Conservation (phyloP, 2,888 invertebrate genomes). For the Tetropium fuscum region DNA sequence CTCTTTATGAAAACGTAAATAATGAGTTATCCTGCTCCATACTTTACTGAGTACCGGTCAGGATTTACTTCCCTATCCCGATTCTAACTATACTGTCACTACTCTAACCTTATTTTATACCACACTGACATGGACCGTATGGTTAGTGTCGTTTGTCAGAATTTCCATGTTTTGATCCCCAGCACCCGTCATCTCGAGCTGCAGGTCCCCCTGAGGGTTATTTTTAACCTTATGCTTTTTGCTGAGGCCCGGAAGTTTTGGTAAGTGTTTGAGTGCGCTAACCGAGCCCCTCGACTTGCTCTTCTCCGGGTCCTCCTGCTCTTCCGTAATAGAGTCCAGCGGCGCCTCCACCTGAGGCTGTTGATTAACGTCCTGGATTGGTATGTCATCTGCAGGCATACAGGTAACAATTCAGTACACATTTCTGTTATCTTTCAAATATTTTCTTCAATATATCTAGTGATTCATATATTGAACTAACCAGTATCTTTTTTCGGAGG, state of each 20-base stretch:
- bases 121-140: slow-evolving; percentile 61
- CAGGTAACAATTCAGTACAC: slow-evolving; percentile 21
- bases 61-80: neutral
- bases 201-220: slow-evolving; percentile 43
- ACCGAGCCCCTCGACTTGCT: slow-evolving; percentile 67
- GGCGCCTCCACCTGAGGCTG: slow-evolving; percentile 69
- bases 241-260: slow-evolving; percentile 75
- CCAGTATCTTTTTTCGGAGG: neutral
- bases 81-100: slow-evolving; percentile 1
- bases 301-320: slow-evolving; percentile 70
- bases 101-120: slow-evolving; percentile 47
- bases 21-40: too few relatives aligned
- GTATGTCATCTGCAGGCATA: slow-evolving; percentile 83
- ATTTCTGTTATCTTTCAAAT: neutral
- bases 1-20: too few relatives aligned
- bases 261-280: slow-evolving; percentile 69
- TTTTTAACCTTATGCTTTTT: slow-evolving; percentile 69
- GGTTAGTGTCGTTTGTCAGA: slow-evolving; percentile 50
- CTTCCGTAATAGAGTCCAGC: slow-evolving; percentile 78
- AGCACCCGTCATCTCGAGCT: slow-evolving; percentile 53
- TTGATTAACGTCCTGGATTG: slow-evolving; percentile 81
- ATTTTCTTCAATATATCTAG: neutral
- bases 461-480: neutral
- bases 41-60: too few relatives aligned
- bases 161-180: slow-evolving; percentile 46